Percentiles rank a stretch among this genome's conserved stretches.
Evolutionary conservation across 1,140 invertebrate genomes (phyloP).

Genomic region (Leucophenga varia): DNA sequence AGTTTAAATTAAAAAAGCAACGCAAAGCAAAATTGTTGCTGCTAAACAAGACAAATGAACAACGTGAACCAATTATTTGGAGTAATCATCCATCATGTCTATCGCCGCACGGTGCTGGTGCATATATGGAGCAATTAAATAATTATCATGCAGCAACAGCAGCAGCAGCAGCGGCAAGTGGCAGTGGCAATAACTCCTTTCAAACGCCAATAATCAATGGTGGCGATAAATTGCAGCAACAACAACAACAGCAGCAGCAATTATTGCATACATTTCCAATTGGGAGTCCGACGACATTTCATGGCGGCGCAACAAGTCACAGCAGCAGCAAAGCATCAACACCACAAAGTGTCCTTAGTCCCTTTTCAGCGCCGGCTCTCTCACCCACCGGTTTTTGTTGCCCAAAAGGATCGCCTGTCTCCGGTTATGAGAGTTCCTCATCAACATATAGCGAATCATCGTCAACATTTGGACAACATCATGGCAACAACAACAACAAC

Average conservation of each 20-base stretch:
- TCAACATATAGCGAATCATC: slow-evolving; percentile 51
- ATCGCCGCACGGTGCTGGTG: slow-evolving; percentile 22
- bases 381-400: slow-evolving; percentile 43
- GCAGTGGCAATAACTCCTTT: background rate
- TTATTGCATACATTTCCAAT: background rate
- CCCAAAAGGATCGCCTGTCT: slow-evolving; percentile 51
- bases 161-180: slow-evolving; percentile 5
- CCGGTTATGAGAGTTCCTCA: slow-evolving; percentile 53
- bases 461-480: slow-evolving; percentile 16
- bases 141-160: slow-evolving; percentile 8
- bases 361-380: slow-evolving; percentile 34
- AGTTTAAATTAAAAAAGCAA: background rate
- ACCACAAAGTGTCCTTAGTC: slow-evolving; percentile 31
- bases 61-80: slow-evolving; percentile 38
- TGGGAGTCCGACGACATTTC: slow-evolving; percentile 11
- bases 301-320: background rate
- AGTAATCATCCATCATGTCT: slow-evolving; percentile 34
- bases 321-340: slow-evolving; percentile 20
- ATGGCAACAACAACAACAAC: slow-evolving; percentile 42
- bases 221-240: too few species aligned
- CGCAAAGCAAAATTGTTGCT: background rate
- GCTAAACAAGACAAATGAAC: slow-evolving; percentile 16
- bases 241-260: too few species aligned
- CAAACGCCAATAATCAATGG: background rate
- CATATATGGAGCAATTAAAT: background rate